Base-by-base conservation (phyloP, 2,113 vertebrate genomes). In the Ranitomeya imitator region DNA sequence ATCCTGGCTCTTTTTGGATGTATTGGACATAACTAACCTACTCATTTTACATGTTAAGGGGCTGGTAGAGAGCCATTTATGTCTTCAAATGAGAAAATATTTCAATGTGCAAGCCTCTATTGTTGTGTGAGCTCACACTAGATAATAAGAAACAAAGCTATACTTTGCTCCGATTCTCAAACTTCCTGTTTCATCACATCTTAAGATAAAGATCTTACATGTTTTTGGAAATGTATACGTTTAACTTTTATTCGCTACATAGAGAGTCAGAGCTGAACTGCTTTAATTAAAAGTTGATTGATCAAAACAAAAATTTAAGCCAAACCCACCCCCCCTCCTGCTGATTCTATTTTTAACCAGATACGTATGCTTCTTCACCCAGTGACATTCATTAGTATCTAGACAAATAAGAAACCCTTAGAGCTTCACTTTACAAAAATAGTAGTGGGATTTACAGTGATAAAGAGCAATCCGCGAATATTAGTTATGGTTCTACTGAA, bases 1-100 rank as follows among this genome's bases (percentile, higher is more conserved):
- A 99, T 98, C 97, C 97, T 95, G 96, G 97, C 97, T 97, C 97
- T 98, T 98, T 97, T 97, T 98, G 97, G 97, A 99, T 98, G 97
- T 98, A 97, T 97, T 99, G 97, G 97, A 98, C 97, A 98, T 96
- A 97, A 98, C 97, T 97, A 98, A 98, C 97, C 96, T 96, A 97
- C 97, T 99, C 98, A 90, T 95, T 95, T 99, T 99, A 98, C 98
- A 98, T 96, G 95, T 96, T 94, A 95, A 95, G 94, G 94, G 93
- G 94, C 92, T 94, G 93, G 94, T 96, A 93, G 95, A 93, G 95
- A 96, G 95, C 95, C 93, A 96, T 95, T 96, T 96, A 95, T 94
- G 95, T 94, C 91, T 93, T 94, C 93, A 96, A 94, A 95, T 93
- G 91, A 95, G 94, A 95, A 96, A 95, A 94, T 94, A 95, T 93